Percentiles rank a stretch among this genome's conserved stretches.
Evolutionary conservation across 2,113 vertebrate genomes (phyloP).

Genomic region (Melierax canorus): DNA sequence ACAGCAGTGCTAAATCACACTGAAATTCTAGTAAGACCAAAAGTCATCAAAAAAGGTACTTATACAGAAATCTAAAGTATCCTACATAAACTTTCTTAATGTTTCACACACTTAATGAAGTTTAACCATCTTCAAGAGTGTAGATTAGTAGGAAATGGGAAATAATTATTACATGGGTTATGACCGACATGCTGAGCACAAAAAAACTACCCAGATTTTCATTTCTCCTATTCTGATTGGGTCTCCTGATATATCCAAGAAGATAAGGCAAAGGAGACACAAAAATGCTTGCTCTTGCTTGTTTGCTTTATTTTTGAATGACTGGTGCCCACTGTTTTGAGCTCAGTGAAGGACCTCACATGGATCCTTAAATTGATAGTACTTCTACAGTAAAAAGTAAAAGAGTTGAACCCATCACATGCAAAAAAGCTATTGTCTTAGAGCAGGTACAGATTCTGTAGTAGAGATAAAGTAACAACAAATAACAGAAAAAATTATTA

Average conservation of each 20-base stretch:
- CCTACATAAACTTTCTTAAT: neutral
- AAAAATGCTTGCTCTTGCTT: neutral
- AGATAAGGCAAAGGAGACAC: neutral
- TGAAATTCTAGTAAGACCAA: neutral
- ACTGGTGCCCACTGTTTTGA: neutral
- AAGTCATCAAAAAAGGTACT: neutral
- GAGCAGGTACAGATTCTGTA: neutral
- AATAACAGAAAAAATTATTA: neutral
- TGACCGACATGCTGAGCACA: neutral
- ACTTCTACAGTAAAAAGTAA: neutral
- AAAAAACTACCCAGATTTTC: neutral
- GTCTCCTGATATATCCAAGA: neutral
- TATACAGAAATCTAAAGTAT: neutral
- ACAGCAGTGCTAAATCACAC: neutral
- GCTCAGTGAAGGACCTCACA: neutral
- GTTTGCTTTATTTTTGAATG: neutral
- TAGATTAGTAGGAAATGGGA: neutral
- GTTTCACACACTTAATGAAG: neutral
- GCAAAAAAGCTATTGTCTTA: neutral
- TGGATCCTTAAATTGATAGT: neutral
- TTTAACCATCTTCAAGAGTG: neutral
- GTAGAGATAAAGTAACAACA: neutral
- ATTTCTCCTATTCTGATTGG: neutral
- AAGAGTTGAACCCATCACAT: neutral
- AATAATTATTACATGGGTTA: neutral